Percentiles rank a stretch among this genome's conserved stretches.
phyloP scores from a whole-genome alignment of 2,113 vertebrate species.

The Junco hyemalis region DNA sequence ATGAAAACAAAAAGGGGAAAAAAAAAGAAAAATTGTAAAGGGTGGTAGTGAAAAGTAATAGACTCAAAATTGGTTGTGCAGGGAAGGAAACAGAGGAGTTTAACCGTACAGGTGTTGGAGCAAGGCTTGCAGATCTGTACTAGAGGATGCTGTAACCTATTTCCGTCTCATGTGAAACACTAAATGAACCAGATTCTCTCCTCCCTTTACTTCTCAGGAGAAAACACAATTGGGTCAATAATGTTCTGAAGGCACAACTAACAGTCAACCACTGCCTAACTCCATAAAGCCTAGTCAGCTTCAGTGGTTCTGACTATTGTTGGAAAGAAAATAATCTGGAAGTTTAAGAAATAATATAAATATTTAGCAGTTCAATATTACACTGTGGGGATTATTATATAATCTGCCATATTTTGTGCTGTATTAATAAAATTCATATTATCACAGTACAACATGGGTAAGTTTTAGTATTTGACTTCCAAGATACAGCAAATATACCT shows the following conservation, averaged over 20 bases:
- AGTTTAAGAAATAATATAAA: not conserved
- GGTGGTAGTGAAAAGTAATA: not conserved
- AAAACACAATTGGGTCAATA: not conserved
- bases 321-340: not conserved
- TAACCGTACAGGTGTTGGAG: not conserved
- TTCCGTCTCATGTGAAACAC: not conserved
- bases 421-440: not conserved
- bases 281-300: not conserved
- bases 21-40: accelerated
- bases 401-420: not conserved
- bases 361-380: not conserved
- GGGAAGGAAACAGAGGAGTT: not conserved
- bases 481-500: not conserved
- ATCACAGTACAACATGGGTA: not conserved
- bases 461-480: not conserved
- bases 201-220: not conserved
- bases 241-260: not conserved
- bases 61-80: not conserved
- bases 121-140: not conserved
- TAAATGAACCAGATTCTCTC: not conserved
- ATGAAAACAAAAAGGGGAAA: not conserved
- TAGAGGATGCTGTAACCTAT: not conserved
- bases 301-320: not conserved
- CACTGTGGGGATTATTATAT: not conserved
- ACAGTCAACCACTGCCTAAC: not conserved